Evolutionary conservation across 2,888 invertebrate genomes (phyloP).

Genomic region (Helleia helle): DNA sequence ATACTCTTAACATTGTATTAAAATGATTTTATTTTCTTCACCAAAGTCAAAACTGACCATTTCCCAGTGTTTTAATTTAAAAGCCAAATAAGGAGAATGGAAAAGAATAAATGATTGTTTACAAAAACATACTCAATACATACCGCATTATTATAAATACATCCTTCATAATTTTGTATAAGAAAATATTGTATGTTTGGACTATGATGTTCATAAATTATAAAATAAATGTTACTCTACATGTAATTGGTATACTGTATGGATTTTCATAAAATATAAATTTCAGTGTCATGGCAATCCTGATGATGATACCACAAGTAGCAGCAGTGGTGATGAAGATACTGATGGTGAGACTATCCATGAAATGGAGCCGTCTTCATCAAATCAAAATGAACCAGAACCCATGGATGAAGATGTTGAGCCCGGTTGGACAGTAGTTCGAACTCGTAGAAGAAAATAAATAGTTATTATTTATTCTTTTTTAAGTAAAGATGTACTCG

Average conservation of each 20-base stretch:
- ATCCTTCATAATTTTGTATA: no score
- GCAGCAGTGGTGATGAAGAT: constrained; percentile 39
- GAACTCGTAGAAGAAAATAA: constrained; percentile 67
- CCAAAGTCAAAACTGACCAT: no score
- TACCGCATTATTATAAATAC: no score
- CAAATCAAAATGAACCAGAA: constrained; percentile 34
- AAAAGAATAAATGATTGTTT: no score
- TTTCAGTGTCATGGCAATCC: constrained; percentile 60
- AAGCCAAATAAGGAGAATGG: no score
- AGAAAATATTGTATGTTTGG: no score
- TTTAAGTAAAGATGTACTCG: neutral
- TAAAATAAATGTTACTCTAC: neutral
- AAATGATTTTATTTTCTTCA: no score
- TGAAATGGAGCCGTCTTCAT: constrained; percentile 26
- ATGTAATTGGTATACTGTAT: constrained; percentile 3
- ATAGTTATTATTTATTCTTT: constrained; percentile 9
- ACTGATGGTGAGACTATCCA: constrained; percentile 11
- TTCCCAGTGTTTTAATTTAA: no score
- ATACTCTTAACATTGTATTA: no score
- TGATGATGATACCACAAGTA: constrained; percentile 61
- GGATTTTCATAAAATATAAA: no score
- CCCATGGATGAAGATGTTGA: constrained; percentile 70
- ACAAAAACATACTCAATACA: no score
- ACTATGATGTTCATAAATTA: no score
- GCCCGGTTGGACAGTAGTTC: constrained; percentile 80